phyloP scores from a whole-genome alignment of 1,140 invertebrate genomes.

The Mizuhopecten yessoensis region DNA sequence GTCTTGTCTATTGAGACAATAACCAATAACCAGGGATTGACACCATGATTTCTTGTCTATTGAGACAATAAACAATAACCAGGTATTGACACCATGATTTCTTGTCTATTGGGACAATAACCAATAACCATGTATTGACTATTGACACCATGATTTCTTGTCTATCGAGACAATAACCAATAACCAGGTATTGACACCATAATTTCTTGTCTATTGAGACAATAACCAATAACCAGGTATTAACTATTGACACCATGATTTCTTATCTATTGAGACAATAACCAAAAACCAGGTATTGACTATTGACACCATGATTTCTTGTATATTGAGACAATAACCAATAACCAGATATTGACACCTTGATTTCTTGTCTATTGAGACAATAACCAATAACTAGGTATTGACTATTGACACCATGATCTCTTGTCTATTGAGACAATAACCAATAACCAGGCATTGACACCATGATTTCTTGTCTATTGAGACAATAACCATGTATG shows the following conservation, averaged over 20 bases:
- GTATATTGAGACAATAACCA: not conserved
- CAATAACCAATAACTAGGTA: not conserved
- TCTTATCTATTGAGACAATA: not conserved
- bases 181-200: no score
- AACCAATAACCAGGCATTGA: no score
- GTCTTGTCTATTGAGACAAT: no score
- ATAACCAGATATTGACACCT: not conserved
- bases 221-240: slow-evolving; percentile 21
- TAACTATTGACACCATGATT: not conserved
- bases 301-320: not conserved
- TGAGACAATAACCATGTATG: not conserved
- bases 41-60: no score
- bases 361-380: not conserved
- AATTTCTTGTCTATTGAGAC: not conserved
- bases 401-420: slow-evolving; percentile 42
- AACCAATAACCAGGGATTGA: no score
- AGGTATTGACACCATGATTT: no score
- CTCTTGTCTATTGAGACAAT: no score
- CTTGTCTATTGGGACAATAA: no score
- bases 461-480: not conserved
- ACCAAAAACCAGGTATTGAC: not conserved
- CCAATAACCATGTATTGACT: not conserved
- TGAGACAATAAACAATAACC: no score
- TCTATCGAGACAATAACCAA: slow-evolving; percentile 46
- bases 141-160: not conserved